phyloP scores from a whole-genome alignment of 92 coral and sea anemone species.

The Meandrina meandrites region DNA sequence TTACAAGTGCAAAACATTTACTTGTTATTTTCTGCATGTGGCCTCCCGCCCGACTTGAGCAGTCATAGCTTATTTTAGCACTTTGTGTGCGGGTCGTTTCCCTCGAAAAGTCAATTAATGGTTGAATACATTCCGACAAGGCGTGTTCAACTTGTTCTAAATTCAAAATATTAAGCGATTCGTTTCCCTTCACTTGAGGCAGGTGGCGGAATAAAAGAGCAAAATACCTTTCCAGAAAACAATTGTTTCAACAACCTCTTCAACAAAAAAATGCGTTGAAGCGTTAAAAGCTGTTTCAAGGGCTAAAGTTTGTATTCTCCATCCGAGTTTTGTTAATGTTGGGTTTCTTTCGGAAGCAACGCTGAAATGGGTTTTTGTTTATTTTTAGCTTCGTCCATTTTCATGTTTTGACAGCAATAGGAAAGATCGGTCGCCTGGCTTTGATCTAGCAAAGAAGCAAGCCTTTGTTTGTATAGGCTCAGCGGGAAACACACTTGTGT shows the following conservation, averaged over 20 bases:
- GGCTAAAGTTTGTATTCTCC: background rate
- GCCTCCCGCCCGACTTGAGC: background rate
- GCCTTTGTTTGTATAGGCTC: constrained; percentile 27
- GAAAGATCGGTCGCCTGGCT: constrained; percentile 10
- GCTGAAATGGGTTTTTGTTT: background rate
- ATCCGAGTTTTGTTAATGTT: background rate
- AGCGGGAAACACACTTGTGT: background rate
- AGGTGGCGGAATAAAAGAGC: constrained; percentile 31
- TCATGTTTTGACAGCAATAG: background rate
- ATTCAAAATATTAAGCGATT: constrained; percentile 10
- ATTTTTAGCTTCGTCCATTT: constrained; percentile 9
- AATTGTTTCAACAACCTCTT: constrained; percentile 13
- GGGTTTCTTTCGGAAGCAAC: background rate
- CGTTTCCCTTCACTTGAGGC: constrained; percentile 35
- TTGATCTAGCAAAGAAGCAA: constrained; percentile 13
- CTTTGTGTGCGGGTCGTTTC: background rate
- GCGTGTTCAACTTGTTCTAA: background rate
- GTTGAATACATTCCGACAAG: background rate
- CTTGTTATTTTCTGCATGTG: constrained; percentile 2
- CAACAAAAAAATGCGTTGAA: background rate
- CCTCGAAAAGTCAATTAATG: background rate
- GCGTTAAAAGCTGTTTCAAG: background rate
- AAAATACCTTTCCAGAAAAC: constrained; percentile 22
- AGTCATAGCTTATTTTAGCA: background rate
- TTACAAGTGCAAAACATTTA: constrained; percentile 2